Evolutionary conservation across 2,113 vertebrate species (phyloP).

Genomic region (Coryphaenoides rupestris): DNA sequence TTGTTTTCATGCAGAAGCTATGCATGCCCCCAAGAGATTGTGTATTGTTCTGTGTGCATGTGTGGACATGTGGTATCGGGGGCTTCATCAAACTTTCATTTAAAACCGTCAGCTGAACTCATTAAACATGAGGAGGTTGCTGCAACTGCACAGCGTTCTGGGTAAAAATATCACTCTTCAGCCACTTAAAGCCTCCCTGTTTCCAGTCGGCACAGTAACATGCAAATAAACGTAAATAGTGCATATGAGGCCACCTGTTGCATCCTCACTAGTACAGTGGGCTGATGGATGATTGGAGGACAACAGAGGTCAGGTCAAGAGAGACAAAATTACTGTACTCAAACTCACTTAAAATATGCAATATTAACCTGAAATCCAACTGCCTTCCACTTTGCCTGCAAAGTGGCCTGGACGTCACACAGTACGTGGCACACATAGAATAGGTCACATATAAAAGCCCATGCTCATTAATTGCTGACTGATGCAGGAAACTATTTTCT

Average conservation of each 20-base stretch:
- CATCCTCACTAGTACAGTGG: neutral
- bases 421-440: neutral
- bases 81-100: constrained; percentile 57
- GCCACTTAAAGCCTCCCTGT: neutral
- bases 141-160: constrained; percentile 27
- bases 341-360: too few species aligned
- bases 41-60: neutral
- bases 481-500: neutral
- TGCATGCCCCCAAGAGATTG: too few species aligned
- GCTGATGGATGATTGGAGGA: neutral
- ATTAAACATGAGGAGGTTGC: constrained; percentile 51
- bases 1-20: too few species aligned
- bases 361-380: neutral
- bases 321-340: neutral
- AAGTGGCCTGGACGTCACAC: neutral
- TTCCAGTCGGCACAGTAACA: constrained; percentile 10
- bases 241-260: neutral
- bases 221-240: neutral
- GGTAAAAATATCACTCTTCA: constrained; percentile 28
- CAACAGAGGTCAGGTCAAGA: neutral
- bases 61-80: constrained; percentile 16
- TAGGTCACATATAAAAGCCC: neutral
- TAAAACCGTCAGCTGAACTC: constrained; percentile 37
- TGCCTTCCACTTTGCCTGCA: neutral
- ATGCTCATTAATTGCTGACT: neutral